These are phyloP conservation scores for Microcebus griseorufus DNA, from an alignment of 2,113 vertebrate species.

Conservation along the genomic window DNA sequence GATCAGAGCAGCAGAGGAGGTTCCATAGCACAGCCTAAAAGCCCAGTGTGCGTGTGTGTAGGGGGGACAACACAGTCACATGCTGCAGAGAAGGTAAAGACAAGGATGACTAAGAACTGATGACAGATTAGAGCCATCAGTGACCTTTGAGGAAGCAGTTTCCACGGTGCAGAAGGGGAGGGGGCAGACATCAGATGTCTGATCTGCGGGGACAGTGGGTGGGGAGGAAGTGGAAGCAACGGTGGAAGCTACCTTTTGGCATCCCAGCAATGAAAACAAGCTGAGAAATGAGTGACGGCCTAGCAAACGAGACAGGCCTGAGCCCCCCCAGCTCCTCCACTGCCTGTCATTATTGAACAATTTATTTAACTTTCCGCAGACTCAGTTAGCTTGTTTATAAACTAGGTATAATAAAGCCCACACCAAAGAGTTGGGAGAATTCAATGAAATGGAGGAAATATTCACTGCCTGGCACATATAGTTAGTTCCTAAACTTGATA, in stretches of 20 bases:
- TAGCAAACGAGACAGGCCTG: not conserved
- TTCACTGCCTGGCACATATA: not conserved
- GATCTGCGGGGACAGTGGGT: not conserved
- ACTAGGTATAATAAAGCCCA: not conserved
- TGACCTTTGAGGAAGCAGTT: constrained; percentile 32
- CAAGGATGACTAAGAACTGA: not conserved
- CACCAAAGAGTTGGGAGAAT: not conserved
- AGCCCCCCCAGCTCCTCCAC: not conserved
- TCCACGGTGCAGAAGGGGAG: not conserved
- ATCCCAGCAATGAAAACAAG: not conserved
- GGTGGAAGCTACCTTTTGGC: not conserved
- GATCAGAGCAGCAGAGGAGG: not conserved
- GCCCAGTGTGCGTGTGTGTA: rapidly evolving
- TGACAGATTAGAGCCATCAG: not conserved
- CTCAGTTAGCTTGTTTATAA: not conserved
- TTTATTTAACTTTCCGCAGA: not conserved
- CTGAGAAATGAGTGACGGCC: not conserved
- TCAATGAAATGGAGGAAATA: not conserved
- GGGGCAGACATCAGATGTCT: not conserved
- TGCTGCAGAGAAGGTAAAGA: not conserved
- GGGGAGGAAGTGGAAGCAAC: not conserved
- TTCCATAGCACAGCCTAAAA: not conserved
- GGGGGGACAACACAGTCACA: not conserved
- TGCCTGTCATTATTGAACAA: not conserved
- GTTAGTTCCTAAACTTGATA: not conserved